Base-by-base conservation (phyloP, 2,113 vertebrate genomes). In the Nerophis ophidion region DNA sequence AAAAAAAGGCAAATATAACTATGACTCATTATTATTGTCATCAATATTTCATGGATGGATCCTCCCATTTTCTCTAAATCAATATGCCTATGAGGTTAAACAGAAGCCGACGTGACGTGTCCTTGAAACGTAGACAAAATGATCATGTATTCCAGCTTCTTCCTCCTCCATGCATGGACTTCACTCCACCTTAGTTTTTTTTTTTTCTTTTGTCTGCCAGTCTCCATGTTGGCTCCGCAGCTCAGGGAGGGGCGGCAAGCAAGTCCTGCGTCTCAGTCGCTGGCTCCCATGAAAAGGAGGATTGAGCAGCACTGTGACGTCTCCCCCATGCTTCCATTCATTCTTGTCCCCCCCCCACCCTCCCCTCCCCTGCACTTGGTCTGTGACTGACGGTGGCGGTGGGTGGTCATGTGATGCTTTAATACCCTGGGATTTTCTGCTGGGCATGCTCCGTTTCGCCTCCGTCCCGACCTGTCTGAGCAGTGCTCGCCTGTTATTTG, bases 361-460 rank as follows among this genome's bases (percentile, higher is more conserved):
- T 61, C 64, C 54, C 57, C 65, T 69, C 45, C 63, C 64, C 36
- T 70, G 34, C 6, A n/a, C 65, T 72, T 9, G 49, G 52, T 63
- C 57, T 44, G 14, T 73, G 73, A 75, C 61, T 76, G 83, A 71
- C n/a, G 56, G 63, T 72, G 68, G 70, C 38, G 81, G 74, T 48
- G 51, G 63, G 36, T 61, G 65, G 54, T 75, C 88, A 89, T 68
- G 86, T 90, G 88, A 89, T 61, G 51, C 52, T 67, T 58, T 81
- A 84, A 88, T 88, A 72, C 81, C 75, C 77, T 36, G 81, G 78
- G 83, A 86, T 89, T 86, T 89, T 79, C 79, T 71, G 57, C 59
- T 62, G 65, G 79, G 69, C 83, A 84, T 85, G 79, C 84, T 81
- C 84, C 34, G 67, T 16, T n/a, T 66, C 60, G 54, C 48, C 61